Conservation (phyloP, 2,888 invertebrate species). For the Tolmerus cingulatus region DNA sequence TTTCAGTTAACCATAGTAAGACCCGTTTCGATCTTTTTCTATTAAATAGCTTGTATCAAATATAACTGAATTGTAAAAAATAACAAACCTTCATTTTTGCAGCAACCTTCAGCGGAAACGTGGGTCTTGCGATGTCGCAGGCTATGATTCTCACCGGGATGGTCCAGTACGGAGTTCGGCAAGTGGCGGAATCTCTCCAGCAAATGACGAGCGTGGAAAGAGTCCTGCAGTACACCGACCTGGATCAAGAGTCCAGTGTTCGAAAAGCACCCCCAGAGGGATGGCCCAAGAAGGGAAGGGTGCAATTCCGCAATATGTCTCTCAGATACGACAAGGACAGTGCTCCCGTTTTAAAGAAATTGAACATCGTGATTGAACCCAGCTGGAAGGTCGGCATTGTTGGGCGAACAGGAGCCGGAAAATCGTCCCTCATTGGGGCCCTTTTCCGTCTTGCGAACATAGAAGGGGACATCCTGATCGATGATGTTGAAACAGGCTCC, state of each 20-base stretch:
- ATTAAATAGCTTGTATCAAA: not conserved
- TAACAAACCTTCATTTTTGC: not conserved
- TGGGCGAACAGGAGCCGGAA: slow-evolving; percentile 86
- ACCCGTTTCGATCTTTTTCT: not conserved
- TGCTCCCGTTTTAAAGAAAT: slow-evolving; percentile 75
- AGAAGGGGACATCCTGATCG: slow-evolving; percentile 76
- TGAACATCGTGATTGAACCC: slow-evolving; percentile 73
- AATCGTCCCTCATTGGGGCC: slow-evolving; percentile 79
- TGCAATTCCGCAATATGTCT: slow-evolving; percentile 66
- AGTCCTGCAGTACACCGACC: slow-evolving; percentile 74
- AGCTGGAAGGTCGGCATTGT: slow-evolving; percentile 79
- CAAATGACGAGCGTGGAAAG: slow-evolving; percentile 80
- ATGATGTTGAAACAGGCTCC: slow-evolving; percentile 69
- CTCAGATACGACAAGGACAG: slow-evolving; percentile 69
- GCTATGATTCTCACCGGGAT: slow-evolving; percentile 74
- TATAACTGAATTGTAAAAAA: not conserved
- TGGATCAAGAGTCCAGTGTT: slow-evolving; percentile 67
- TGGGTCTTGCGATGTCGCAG: slow-evolving; percentile 74
- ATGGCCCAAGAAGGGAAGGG: slow-evolving; percentile 76
- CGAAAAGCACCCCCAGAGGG: slow-evolving; percentile 67
- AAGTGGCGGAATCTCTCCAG: slow-evolving; percentile 73
- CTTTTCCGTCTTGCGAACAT: slow-evolving; percentile 79
- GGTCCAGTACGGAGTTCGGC: slow-evolving; percentile 76
- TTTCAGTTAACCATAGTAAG: slow-evolving; percentile 69
- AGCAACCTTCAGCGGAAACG: slow-evolving; percentile 72